Conservation (phyloP, 2,888 invertebrate species). For the Allygus modestus region DNA sequence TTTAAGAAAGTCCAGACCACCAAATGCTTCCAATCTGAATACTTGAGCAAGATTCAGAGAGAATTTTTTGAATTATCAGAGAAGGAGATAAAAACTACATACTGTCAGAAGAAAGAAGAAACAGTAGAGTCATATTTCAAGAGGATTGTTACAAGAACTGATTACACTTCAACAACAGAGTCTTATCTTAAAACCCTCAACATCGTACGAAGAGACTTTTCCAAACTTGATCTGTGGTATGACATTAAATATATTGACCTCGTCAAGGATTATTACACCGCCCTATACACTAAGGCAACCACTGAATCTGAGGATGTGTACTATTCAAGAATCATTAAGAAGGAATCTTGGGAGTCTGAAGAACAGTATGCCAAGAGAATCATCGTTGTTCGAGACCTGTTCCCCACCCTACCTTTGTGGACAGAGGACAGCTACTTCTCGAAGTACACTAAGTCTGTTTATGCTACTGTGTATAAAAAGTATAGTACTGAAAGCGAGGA, state of each 20-base stretch:
- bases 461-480: conserved; percentile 1
- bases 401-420: conserved; percentile 39
- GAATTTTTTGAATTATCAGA: conserved; percentile 2
- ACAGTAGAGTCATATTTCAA: neutral
- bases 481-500: neutral
- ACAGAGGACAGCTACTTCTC: conserved; percentile 20
- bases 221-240: conserved; percentile 14
- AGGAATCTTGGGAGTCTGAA: conserved; percentile 36
- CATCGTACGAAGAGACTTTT: neutral
- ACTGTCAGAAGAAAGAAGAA: neutral
- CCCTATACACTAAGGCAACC: conserved; percentile 3
- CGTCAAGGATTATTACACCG: neutral
- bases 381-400: neutral
- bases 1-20: neutral
- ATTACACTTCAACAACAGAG: neutral
- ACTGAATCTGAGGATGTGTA: conserved; percentile 32
- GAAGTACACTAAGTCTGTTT: neutral
- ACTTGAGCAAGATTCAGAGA: neutral
- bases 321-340: neutral
- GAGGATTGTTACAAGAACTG: conserved; percentile 2
- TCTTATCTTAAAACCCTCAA: neutral
- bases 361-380: conserved; percentile 25
- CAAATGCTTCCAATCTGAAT: conserved; percentile 7
- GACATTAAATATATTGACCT: conserved; percentile 14
- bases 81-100: neutral